A percentile compares a stretch with the other conserved stretches of the same genome.
phyloP scores from a whole-genome alignment of 2,113 vertebrate genomes.

The Dasyurus viverrinus region DNA sequence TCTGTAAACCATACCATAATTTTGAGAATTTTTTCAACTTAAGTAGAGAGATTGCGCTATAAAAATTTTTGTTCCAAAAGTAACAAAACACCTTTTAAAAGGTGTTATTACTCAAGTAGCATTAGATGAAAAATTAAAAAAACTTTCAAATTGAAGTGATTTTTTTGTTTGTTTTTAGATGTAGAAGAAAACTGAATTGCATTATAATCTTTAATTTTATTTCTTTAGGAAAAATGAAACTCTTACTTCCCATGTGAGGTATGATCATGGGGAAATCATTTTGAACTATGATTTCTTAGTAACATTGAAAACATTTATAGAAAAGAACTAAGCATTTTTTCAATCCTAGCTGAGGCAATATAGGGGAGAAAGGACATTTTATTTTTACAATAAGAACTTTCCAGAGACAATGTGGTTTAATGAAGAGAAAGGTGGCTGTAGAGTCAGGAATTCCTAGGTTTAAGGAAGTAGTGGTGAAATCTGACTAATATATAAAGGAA shows the following conservation, averaged over 20 bases:
- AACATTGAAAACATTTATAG: not conserved
- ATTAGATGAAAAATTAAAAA: not conserved
- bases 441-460: not conserved
- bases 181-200: not conserved
- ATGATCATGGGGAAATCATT: not conserved
- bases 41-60: not conserved
- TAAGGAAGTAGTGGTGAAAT: not conserved
- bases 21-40: not conserved
- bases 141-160: not conserved
- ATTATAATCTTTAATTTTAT: not conserved
- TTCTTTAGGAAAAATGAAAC: not conserved
- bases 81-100: not conserved
- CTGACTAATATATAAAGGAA: too few relatives aligned
- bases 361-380: not conserved
- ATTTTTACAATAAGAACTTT: not conserved
- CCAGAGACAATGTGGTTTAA: not conserved
- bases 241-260: not conserved
- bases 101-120: not conserved
- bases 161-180: not conserved
- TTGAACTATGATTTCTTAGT: not conserved
- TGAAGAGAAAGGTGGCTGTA: not conserved
- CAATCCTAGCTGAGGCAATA: not conserved
- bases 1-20: not conserved
- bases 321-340: not conserved
- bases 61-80: not conserved